Evolutionary conservation across 1,140 invertebrate species (phyloP).

Genomic region (Neotoxoptera formosana): DNA sequence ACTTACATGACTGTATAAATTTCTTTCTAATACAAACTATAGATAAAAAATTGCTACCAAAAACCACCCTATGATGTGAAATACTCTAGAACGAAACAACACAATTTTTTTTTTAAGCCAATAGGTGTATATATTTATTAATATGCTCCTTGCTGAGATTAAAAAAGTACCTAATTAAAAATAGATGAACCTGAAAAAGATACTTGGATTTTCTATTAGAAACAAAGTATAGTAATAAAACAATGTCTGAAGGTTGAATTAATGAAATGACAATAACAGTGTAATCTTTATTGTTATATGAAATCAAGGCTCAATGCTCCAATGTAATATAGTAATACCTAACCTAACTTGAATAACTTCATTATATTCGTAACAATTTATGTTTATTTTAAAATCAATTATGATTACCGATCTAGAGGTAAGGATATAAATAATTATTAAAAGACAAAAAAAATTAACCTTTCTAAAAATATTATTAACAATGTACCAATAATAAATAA

Average conservation of each 20-base stretch:
- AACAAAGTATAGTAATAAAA: background rate
- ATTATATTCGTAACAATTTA: background rate
- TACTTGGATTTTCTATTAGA: background rate
- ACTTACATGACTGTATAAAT: background rate
- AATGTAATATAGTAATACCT: background rate
- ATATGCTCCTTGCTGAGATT: background rate
- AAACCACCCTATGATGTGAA: background rate
- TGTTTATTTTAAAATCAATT: background rate
- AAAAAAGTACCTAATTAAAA: background rate
- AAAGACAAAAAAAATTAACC: background rate
- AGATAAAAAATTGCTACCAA: too few relatives aligned
- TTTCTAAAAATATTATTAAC: background rate
- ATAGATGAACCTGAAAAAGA: background rate
- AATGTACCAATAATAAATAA: background rate
- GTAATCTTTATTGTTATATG: background rate
- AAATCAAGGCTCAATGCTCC: background rate
- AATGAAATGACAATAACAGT: background rate
- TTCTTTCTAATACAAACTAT: background rate
- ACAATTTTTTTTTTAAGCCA: background rate
- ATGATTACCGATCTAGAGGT: background rate
- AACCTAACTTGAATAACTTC: background rate
- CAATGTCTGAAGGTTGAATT: background rate
- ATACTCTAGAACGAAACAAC: background rate
- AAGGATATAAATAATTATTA: background rate
- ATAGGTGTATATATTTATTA: background rate